These are phyloP conservation scores for Lumbricus terrestris DNA, from an alignment of 2,888 invertebrate genomes.

Conservation along the genomic window DNA sequence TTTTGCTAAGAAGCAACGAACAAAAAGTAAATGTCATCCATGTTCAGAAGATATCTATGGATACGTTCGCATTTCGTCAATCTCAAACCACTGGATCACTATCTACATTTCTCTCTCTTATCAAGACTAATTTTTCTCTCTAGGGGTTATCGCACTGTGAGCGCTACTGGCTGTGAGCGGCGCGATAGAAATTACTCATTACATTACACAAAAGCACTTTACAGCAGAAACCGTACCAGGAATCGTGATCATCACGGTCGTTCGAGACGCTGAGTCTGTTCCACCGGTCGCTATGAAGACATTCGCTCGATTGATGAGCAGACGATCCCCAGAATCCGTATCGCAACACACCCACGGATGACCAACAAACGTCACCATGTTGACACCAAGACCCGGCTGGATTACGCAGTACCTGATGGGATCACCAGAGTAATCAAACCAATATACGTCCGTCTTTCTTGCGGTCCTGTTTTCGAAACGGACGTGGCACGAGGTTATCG, in stretches of 20 bases:
- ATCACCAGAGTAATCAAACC: background rate
- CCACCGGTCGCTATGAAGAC: background rate
- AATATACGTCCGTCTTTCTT: background rate
- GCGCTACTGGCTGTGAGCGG: too few relatives aligned
- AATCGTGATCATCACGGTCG: background rate
- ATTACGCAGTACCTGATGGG: background rate
- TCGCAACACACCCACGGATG: background rate
- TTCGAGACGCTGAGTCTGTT: background rate
- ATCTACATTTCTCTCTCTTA: too few relatives aligned
- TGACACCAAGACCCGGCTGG: background rate
- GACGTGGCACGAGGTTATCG: background rate
- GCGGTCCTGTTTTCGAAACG: slow-evolving; percentile 5
- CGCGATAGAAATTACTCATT: too few relatives aligned
- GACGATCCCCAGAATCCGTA: background rate
- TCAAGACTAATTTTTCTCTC: too few relatives aligned
- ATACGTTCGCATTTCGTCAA: background rate
- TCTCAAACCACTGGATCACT: too few relatives aligned
- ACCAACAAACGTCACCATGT: slow-evolving; percentile 8
- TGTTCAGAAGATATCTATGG: background rate
- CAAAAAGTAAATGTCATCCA: background rate
- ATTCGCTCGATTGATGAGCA: background rate
- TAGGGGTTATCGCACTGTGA: too few relatives aligned
- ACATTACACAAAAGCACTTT: background rate
- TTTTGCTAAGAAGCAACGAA: background rate
- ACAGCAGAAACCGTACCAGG: background rate